Conservation (phyloP, 2,888 invertebrate genomes). For the Nemoura dubitans region DNA sequence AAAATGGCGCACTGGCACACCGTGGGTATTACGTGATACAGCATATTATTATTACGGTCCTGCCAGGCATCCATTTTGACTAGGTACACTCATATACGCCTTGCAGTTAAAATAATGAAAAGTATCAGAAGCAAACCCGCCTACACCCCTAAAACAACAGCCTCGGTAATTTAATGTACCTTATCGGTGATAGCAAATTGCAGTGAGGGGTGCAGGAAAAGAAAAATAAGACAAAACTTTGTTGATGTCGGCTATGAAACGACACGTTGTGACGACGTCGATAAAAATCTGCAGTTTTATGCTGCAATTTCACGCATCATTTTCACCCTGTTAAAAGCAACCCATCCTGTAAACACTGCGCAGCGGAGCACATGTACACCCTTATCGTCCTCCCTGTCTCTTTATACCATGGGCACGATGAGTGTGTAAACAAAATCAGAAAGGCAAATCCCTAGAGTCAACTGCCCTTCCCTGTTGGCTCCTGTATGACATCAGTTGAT, state of each 20-base stretch:
- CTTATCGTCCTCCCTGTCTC: slow-evolving; percentile 1
- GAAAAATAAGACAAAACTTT: background rate
- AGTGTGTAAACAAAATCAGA: slow-evolving; percentile 24
- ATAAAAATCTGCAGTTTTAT: slow-evolving; percentile 22
- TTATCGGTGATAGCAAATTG: background rate
- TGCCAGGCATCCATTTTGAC: background rate
- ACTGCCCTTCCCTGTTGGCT: background rate
- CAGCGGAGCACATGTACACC: background rate
- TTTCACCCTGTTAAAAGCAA: slow-evolving; percentile 4
- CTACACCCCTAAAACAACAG: background rate
- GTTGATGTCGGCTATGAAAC: background rate
- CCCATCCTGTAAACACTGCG: background rate
- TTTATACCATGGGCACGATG: background rate
- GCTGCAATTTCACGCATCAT: slow-evolving; percentile 26
- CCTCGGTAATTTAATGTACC: background rate
- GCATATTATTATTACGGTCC: background rate
- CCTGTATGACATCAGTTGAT: background rate
- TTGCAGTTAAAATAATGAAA: background rate
- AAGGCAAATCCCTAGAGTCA: background rate
- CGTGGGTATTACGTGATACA: background rate
- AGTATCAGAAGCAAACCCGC: background rate
- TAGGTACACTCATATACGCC: background rate
- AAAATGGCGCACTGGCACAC: background rate
- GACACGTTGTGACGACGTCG: background rate
- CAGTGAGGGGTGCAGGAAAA: background rate